A percentile compares a stretch with the other conserved stretches of the same genome.
Evolutionary conservation across 2,797 vertebrate genomes (phyloP).

Genomic region (Nannoperca australis): DNA sequence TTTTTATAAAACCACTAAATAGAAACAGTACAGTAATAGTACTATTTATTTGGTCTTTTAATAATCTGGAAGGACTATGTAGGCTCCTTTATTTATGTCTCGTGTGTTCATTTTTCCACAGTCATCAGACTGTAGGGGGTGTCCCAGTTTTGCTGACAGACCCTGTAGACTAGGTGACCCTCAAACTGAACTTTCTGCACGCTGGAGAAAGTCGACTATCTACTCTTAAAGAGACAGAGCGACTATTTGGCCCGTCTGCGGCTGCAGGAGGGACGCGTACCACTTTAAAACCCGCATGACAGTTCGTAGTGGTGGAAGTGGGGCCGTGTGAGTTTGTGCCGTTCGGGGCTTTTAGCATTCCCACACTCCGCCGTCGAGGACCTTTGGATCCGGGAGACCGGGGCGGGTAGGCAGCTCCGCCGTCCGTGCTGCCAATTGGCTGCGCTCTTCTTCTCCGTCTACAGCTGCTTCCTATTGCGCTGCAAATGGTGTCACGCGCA

Average conservation of each 20-base stretch:
- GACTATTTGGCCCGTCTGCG: accelerated
- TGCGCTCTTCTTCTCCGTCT: slow-evolving; percentile 28
- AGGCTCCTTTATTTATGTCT: neutral
- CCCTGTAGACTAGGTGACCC: neutral
- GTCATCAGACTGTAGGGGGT: too few relatives aligned
- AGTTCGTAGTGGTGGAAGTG: slow-evolving; percentile 21
- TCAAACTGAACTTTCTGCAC: neutral
- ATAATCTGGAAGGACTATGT: neutral
- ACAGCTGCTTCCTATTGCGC: slow-evolving; percentile 38
- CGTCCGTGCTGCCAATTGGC: slow-evolving; percentile 72
- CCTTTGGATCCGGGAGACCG: slow-evolving; percentile 47
- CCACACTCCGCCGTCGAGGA: slow-evolving; percentile 24
- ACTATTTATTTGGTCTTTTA: neutral
- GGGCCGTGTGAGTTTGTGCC: slow-evolving; percentile 12
- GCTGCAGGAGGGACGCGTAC: neutral
- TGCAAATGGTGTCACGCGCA: neutral
- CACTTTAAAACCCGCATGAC: slow-evolving; percentile 58
- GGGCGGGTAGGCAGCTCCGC: slow-evolving; percentile 74
- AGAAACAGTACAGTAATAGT: neutral
- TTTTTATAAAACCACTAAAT: too few relatives aligned
- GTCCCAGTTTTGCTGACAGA: too few relatives aligned
- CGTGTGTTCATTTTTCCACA: neutral
- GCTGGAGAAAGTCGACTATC: neutral
- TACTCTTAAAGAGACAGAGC: slow-evolving; percentile 74
- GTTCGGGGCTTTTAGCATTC: slow-evolving; percentile 2